Percentiles rank a stretch among this genome's conserved stretches.
Evolutionary conservation across 2,888 invertebrate genomes (phyloP).

Genomic region (Thera obeliscata): DNA sequence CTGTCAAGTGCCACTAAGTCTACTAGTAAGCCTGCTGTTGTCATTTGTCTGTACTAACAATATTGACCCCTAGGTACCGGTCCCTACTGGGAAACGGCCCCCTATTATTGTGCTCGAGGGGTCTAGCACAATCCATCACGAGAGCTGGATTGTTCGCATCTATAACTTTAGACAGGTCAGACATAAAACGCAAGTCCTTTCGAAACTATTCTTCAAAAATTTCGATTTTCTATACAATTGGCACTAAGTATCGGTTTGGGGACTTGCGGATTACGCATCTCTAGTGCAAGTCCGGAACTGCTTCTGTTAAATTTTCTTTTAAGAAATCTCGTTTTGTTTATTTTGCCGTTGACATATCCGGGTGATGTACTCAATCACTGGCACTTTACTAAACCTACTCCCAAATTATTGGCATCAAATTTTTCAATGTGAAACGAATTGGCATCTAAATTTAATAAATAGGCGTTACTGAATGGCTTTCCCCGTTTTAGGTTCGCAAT

Average conservation of each 20-base stretch:
- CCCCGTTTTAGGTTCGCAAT: neutral
- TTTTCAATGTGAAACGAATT: conserved; percentile 7
- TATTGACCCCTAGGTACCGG: conserved; percentile 32
- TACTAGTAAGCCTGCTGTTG: conserved; percentile 8
- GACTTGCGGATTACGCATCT: conserved; percentile 18
- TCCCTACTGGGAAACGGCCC: conserved; percentile 26
- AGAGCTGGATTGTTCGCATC: conserved; percentile 32
- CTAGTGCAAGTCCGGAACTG: conserved; percentile 4
- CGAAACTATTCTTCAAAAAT: conserved; percentile 16
- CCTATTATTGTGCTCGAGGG: conserved; percentile 29
- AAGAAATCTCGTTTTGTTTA: conserved; percentile 7
- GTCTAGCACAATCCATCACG: conserved; percentile 27
- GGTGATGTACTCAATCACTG: conserved; percentile 21
- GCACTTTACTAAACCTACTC: conserved; percentile 7
- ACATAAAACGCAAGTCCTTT: conserved; percentile 34
- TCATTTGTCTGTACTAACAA: conserved; percentile 19
- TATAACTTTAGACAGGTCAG: conserved; percentile 33
- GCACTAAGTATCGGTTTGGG: conserved; percentile 13
- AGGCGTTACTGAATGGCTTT: neutral
- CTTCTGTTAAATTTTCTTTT: conserved; percentile 7
- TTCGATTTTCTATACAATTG: conserved; percentile 5
- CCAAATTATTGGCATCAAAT: conserved; percentile 4
- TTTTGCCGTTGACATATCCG: conserved; percentile 17
- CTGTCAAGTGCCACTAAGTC: conserved; percentile 1
- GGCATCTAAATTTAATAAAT: conserved; percentile 7